phyloP scores from a whole-genome alignment of 1,140 invertebrate genomes.

The Argopecten irradians region DNA sequence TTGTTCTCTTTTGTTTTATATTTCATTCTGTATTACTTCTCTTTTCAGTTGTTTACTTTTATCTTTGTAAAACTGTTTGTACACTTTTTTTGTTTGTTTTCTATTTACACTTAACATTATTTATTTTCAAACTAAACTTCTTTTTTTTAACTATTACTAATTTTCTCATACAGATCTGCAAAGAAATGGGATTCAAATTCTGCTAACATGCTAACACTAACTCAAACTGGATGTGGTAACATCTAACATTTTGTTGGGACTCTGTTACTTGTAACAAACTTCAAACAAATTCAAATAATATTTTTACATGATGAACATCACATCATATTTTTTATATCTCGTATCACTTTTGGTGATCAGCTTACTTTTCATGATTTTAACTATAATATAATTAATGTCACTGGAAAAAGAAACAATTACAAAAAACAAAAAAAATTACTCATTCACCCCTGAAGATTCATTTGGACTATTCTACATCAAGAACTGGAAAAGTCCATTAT shows the following conservation, averaged over 20 bases:
- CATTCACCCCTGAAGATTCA: too few species aligned
- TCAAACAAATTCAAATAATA: background rate
- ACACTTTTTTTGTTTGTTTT: background rate
- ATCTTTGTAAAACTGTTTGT: background rate
- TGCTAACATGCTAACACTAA: background rate
- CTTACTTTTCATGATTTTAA: too few species aligned
- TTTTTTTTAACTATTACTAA: background rate
- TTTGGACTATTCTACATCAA: too few species aligned
- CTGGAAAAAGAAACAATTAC: too few species aligned
- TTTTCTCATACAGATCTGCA: constrained; percentile 16
- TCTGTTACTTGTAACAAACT: background rate
- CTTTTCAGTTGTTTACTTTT: too few species aligned
- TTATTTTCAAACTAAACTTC: constrained; percentile 2
- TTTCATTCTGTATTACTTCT: background rate
- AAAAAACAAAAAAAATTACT: too few species aligned
- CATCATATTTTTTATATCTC: background rate
- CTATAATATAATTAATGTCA: too few species aligned
- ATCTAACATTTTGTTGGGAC: background rate
- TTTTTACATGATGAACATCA: background rate
- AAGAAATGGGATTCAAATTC: background rate
- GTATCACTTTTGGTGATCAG: background rate
- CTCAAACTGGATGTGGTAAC: background rate
- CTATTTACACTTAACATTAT: background rate
- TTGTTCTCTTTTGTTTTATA: background rate
- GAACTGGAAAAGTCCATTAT: too few species aligned